These are phyloP conservation scores for Pseudorasbora parva DNA, from an alignment of 2,113 vertebrate species.

Conservation along the genomic window DNA sequence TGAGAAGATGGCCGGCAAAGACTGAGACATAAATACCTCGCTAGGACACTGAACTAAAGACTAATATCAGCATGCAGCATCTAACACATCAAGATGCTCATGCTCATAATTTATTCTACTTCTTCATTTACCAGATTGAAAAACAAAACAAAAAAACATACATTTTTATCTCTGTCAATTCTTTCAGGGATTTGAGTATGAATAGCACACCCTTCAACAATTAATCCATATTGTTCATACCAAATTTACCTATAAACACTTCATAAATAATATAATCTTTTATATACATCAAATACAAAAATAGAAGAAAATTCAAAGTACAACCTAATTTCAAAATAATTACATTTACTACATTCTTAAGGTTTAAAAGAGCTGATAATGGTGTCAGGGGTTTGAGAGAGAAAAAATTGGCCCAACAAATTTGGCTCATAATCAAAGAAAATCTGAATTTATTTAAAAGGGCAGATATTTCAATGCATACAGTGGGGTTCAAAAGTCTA, in stretches of 20 bases:
- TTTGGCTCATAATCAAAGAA: background rate
- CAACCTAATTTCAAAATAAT: conserved; percentile 41
- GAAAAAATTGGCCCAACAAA: background rate
- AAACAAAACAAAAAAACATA: background rate
- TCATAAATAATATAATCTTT: conserved; percentile 57
- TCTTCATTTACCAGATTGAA: background rate
- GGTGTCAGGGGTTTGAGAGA: background rate
- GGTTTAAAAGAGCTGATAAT: background rate
- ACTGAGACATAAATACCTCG: background rate
- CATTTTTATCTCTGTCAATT: background rate
- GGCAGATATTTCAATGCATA: background rate
- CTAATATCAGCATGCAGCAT: background rate
- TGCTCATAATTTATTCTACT: background rate
- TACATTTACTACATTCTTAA: conserved; percentile 16
- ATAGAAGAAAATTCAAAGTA: conserved; percentile 34
- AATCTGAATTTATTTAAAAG: background rate
- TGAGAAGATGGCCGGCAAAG: background rate
- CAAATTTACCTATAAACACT: conserved; percentile 49
- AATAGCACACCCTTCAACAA: background rate
- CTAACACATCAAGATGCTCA: background rate
- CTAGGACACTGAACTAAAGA: conserved; percentile 4
- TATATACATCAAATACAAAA: conserved; percentile 59
- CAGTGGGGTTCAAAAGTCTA: background rate
- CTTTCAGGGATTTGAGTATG: background rate
- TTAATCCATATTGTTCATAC: conserved; percentile 29